Percentiles rank a stretch among this genome's conserved stretches.
phyloP scores from a whole-genome alignment of 2,797 vertebrate species.

The Carapus acus region DNA sequence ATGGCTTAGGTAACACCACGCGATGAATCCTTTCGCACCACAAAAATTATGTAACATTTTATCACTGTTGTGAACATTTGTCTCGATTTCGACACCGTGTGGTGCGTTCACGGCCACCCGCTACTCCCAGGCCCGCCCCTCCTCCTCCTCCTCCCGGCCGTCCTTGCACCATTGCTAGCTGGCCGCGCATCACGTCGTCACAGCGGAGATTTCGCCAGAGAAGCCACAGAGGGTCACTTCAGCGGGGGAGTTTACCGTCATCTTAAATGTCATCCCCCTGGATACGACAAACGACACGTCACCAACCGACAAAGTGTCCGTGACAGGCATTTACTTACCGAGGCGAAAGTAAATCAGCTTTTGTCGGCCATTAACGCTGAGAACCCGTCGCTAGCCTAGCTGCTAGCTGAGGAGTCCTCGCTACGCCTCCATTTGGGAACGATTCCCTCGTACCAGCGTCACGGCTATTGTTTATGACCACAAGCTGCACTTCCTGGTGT shows the following conservation, averaged over 20 bases:
- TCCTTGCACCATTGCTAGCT: conserved; percentile 65
- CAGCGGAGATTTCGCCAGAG: conserved; percentile 35
- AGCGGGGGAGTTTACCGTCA: no score
- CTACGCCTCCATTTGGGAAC: conserved; percentile 5
- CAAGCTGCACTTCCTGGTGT: neutral
- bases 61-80: neutral
- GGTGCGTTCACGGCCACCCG: conserved; percentile 27
- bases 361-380: conserved; percentile 18
- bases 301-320: fast-evolving
- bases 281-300: neutral
- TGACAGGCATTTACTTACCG: neutral
- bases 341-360: conserved; percentile 17
- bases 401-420: conserved; percentile 35
- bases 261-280: neutral
- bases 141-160: conserved; percentile 43
- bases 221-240: conserved; percentile 31
- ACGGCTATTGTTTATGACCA: neutral
- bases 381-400: conserved; percentile 32
- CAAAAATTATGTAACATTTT: neutral
- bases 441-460: neutral
- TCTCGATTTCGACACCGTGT: neutral
- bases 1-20: neutral
- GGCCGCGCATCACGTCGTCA: conserved; percentile 64
- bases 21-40: neutral
- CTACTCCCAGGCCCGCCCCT: conserved; percentile 55